These are phyloP conservation scores for Blastobasis lacticolella DNA, from an alignment of 2,888 invertebrate genomes.

Conservation along the genomic window DNA sequence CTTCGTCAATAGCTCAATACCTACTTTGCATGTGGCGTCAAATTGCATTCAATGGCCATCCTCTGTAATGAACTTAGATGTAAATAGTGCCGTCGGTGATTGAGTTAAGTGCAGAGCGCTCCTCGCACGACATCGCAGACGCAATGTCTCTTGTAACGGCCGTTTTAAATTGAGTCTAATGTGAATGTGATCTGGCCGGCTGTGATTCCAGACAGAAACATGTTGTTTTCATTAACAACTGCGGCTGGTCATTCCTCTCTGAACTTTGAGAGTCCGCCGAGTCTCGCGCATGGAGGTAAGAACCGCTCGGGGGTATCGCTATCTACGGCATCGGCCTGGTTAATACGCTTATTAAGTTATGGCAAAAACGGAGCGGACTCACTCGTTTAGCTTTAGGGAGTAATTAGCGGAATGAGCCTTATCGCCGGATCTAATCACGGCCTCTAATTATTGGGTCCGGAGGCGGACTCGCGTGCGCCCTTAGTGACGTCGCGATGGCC, in stretches of 20 bases:
- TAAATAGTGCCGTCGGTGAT: slow-evolving; percentile 37
- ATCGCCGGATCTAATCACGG: slow-evolving; percentile 66
- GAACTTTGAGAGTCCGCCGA: slow-evolving; percentile 39
- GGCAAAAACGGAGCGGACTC: slow-evolving; percentile 57
- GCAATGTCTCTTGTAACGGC: slow-evolving; percentile 50
- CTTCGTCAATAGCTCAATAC: slow-evolving; percentile 24
- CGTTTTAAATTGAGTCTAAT: slow-evolving; percentile 70
- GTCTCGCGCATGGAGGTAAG: slow-evolving; percentile 48
- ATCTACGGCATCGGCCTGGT: slow-evolving; percentile 64
- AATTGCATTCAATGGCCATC: slow-evolving; percentile 41
- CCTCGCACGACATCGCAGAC: slow-evolving; percentile 54
- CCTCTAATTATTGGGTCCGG: slow-evolving; percentile 61
- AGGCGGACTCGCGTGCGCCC: slow-evolving; percentile 31
- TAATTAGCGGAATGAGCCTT: slow-evolving; percentile 69
- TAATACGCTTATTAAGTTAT: slow-evolving; percentile 72
- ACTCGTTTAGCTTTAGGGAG: slow-evolving; percentile 71
- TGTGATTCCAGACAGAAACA: slow-evolving; percentile 60
- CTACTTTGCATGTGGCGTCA: slow-evolving; percentile 17
- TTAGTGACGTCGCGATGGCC: slow-evolving; percentile 7
- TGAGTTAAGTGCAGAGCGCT: slow-evolving; percentile 41
- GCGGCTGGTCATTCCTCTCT: slow-evolving; percentile 64
- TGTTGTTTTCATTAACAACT: slow-evolving; percentile 40
- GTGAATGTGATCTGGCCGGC: slow-evolving; percentile 55
- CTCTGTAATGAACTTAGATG: slow-evolving; percentile 39
- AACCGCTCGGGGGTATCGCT: slow-evolving; percentile 49